A percentile compares a stretch with the other conserved stretches of the same genome.
These are phyloP conservation scores for Dermatemys mawii DNA, from an alignment of 2,113 vertebrate genomes.

Conservation along the genomic window DNA sequence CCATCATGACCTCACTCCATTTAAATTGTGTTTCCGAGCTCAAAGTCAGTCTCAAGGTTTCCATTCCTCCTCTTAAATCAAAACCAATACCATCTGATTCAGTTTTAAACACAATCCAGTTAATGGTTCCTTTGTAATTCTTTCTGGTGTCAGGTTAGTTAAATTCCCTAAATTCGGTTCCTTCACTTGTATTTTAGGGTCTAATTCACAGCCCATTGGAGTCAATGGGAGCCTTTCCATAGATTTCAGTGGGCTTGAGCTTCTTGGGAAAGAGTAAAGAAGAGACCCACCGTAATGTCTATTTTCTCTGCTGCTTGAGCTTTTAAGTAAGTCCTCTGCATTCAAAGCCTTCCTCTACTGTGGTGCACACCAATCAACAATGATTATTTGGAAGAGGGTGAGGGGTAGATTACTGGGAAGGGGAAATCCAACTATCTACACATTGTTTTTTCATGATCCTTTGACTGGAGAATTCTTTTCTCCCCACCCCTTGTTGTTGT, in stretches of 20 bases:
- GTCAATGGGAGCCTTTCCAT: neutral
- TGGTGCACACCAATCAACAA: neutral
- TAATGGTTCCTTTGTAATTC: neutral
- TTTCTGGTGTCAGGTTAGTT: neutral
- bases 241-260: neutral
- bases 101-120: neutral
- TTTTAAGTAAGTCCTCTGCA: neutral
- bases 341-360: neutral
- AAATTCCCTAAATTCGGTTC: neutral
- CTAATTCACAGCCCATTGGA: neutral
- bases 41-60: neutral
- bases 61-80: neutral
- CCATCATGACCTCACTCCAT: neutral
- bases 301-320: neutral
- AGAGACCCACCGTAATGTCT: neutral
- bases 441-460: neutral
- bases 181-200: neutral
- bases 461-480: neutral
- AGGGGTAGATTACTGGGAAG: neutral
- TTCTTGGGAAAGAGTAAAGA: neutral
- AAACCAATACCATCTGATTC: neutral
- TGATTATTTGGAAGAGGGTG: neutral
- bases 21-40: neutral
- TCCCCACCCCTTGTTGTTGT: neutral
- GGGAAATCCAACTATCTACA: neutral